Conservation (phyloP, 1,140 invertebrate species). For the Pristionchus pacificus region DNA sequence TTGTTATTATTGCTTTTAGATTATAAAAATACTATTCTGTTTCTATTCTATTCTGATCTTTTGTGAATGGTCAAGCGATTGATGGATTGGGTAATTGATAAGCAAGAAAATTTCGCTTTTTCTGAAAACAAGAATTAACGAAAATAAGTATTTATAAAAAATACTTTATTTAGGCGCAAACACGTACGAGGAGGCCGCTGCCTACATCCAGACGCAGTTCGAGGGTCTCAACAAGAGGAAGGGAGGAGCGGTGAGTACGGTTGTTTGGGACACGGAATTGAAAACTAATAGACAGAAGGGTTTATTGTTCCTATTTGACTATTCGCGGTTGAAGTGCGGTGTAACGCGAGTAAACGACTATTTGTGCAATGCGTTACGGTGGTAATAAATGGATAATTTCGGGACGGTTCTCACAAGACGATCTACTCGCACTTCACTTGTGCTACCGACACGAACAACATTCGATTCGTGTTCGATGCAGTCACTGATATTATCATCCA, state of each 20-base stretch:
- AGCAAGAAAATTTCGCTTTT: too few relatives aligned
- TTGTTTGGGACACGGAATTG: conserved; percentile 68
- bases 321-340: too few relatives aligned
- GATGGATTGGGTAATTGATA: too few relatives aligned
- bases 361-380: too few relatives aligned
- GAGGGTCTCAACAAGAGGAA: conserved; percentile 95
- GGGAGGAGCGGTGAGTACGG: conserved; percentile 67
- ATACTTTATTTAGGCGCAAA: conserved; percentile 13
- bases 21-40: not conserved
- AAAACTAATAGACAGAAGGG: not conserved
- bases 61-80: too few relatives aligned
- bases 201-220: conserved; percentile 98
- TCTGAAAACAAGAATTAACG: not conserved
- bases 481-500: conserved; percentile 99
- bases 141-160: too few relatives aligned
- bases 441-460: conserved; percentile 99
- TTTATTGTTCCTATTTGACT: too few relatives aligned
- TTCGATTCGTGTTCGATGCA: conserved; percentile 99
- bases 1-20: conserved; percentile 3
- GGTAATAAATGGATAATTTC: not conserved
- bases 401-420: conserved; percentile 38
- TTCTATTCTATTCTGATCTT: too few relatives aligned
- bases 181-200: conserved; percentile 87
- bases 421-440: conserved; percentile 99
- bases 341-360: too few relatives aligned